Percentiles rank a stretch among this genome's conserved stretches.
Evolutionary conservation across 2,888 invertebrate species (phyloP).

Genomic region (Nasonovia ribisnigri): DNA sequence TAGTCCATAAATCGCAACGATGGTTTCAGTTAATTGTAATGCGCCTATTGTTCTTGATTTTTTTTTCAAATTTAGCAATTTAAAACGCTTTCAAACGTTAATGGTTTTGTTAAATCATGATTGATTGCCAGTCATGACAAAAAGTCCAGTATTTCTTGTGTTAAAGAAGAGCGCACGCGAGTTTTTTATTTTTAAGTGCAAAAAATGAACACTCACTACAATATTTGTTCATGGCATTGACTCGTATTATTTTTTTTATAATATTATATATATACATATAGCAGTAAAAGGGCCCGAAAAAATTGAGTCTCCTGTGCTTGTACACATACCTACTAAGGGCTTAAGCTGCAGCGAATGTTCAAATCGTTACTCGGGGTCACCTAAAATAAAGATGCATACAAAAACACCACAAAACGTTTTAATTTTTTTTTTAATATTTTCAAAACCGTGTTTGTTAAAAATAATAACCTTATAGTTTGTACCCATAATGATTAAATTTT

Average conservation of each 20-base stretch:
- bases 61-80: not conserved
- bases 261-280: not conserved
- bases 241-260: not conserved
- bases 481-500: no score
- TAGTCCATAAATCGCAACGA: not conserved
- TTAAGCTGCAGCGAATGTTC: not conserved
- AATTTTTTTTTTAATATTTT: not conserved
- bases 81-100: not conserved
- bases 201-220: not conserved
- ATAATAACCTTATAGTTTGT: not conserved
- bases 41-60: not conserved
- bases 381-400: not conserved
- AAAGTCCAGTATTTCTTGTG: not conserved
- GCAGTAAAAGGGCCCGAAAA: not conserved
- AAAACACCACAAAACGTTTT: not conserved
- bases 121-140: not conserved
- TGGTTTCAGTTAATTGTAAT: not conserved
- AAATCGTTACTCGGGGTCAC: not conserved
- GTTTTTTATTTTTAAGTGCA: not conserved
- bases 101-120: not conserved
- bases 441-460: not conserved
- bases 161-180: not conserved
- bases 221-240: not conserved
- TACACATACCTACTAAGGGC: not conserved
- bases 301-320: not conserved